phyloP scores from a whole-genome alignment of 2,113 vertebrate genomes.

The Paraplagusia blochii region DNA sequence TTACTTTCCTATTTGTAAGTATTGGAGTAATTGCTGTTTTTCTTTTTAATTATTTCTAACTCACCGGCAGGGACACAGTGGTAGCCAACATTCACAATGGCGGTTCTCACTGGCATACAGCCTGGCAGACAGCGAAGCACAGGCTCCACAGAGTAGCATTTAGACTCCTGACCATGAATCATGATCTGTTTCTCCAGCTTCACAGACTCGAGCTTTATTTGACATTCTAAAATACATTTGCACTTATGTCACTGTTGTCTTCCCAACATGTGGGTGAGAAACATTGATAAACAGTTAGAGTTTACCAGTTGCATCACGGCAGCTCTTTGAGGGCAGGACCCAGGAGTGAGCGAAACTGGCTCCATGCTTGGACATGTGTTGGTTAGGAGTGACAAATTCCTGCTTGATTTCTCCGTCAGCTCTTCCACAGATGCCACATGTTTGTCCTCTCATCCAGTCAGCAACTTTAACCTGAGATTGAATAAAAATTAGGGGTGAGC shows the following conservation, averaged over 20 bases:
- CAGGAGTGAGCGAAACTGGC: conserved; percentile 79
- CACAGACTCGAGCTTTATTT: conserved; percentile 67
- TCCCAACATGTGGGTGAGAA: background rate
- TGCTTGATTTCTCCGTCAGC: conserved; percentile 75
- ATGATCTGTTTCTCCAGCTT: conserved; percentile 64
- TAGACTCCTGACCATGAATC: conserved; percentile 56
- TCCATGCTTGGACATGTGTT: conserved; percentile 63
- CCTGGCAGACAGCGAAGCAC: conserved; percentile 72
- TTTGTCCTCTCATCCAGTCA: conserved; percentile 82
- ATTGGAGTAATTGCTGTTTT: background rate
- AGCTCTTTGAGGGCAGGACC: conserved; percentile 74
- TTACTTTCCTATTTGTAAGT: background rate
- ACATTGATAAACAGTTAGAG: background rate
- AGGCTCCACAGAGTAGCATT: conserved; percentile 77
- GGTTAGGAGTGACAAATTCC: conserved; percentile 75
- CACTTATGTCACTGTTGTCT: background rate
- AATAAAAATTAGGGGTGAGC: too few relatives aligned
- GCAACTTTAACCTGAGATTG: conserved; percentile 70
- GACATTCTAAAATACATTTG: conserved; percentile 63
- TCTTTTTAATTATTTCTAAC: conserved; percentile 17
- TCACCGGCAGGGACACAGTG: conserved; percentile 74
- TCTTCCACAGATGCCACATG: conserved; percentile 80
- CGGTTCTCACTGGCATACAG: conserved; percentile 62
- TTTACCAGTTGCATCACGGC: conserved; percentile 55
- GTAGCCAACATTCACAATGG: conserved; percentile 64